These are phyloP conservation scores for Chironomus tepperi DNA, from an alignment of 1,140 invertebrate genomes.

Conservation along the genomic window DNA sequence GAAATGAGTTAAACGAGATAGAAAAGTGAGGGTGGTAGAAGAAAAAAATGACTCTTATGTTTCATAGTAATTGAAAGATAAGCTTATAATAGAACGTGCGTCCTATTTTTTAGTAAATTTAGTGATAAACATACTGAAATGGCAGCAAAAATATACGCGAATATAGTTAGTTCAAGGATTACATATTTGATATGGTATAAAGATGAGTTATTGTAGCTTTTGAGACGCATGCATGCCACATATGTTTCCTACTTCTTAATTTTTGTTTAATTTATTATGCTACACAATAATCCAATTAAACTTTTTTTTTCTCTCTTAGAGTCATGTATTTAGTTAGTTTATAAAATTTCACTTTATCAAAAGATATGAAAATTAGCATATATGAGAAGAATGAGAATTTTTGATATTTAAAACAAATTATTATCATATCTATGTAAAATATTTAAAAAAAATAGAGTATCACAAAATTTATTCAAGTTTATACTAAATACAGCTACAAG, in stretches of 20 bases:
- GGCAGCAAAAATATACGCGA: not conserved
- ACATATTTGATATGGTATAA: not conserved
- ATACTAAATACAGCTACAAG: no score
- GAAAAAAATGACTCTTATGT: not conserved
- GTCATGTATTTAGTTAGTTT: no score
- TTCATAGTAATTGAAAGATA: constrained; percentile 6
- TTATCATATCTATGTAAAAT: no score
- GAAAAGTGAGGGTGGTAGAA: not conserved
- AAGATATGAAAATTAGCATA: no score
- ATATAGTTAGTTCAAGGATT: not conserved
- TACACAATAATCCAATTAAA: not conserved
- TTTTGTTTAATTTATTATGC: not conserved
- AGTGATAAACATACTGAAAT: constrained; percentile 9
- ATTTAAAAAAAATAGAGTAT: no score
- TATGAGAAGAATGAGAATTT: no score
- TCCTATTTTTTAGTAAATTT: constrained; percentile 1
- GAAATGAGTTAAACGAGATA: no score
- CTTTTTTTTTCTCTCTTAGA: not conserved
- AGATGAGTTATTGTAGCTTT: not conserved
- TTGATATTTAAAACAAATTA: no score
- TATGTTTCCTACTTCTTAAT: not conserved
- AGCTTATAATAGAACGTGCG: not conserved
- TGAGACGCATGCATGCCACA: not conserved
- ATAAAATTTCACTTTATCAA: no score
- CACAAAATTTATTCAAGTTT: no score